phyloP scores from a whole-genome alignment of 2,888 invertebrate genomes.

The Athetis lepigone region DNA sequence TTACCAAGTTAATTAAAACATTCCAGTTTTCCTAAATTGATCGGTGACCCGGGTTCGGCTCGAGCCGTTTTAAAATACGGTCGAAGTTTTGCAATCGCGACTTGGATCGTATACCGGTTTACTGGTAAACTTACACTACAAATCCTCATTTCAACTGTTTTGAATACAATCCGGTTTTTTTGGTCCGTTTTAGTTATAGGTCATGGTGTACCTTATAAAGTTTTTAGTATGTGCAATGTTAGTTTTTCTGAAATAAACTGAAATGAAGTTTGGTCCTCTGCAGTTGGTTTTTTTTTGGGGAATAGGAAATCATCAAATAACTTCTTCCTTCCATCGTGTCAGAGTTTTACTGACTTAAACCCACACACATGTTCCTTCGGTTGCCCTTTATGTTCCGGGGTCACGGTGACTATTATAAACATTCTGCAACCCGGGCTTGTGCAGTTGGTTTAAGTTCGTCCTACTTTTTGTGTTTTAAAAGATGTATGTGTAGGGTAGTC shows the following conservation, averaged over 20 bases:
- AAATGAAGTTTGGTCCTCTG: background rate
- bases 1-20: constrained; percentile 82
- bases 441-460: too few relatives aligned
- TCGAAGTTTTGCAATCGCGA: constrained; percentile 67
- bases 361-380: too few relatives aligned
- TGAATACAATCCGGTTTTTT: constrained; percentile 62
- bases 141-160: constrained; percentile 61
- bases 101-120: constrained; percentile 66
- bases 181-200: constrained; percentile 55
- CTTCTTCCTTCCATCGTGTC: too few relatives aligned
- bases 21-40: constrained; percentile 51
- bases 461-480: too few relatives aligned
- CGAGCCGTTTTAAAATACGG: constrained; percentile 60
- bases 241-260: background rate
- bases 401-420: too few relatives aligned
- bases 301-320: too few relatives aligned
- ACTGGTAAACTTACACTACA: constrained; percentile 68
- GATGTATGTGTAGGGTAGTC: too few relatives aligned
- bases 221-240: constrained; percentile 5
- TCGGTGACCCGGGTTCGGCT: constrained; percentile 55
- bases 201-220: constrained; percentile 10
- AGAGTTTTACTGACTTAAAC: too few relatives aligned
- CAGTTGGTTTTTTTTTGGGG: too few relatives aligned
- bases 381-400: too few relatives aligned
- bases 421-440: too few relatives aligned